Conservation (phyloP, 2,113 vertebrate genomes). For the Lonchura striata region DNA sequence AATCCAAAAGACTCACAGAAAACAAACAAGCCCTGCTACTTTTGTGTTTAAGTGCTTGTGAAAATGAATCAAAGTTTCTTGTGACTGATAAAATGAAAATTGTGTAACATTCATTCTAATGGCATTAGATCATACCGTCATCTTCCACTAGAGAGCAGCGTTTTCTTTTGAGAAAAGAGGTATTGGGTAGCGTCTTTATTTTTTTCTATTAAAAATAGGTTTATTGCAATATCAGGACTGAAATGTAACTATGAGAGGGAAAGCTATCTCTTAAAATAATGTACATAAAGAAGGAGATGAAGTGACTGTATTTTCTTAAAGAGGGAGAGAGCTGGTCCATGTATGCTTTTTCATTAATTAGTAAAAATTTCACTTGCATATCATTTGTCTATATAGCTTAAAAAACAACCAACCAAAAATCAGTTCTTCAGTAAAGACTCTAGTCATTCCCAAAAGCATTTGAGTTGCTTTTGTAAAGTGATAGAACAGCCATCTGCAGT, state of each 20-base stretch:
- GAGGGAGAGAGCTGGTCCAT: background rate
- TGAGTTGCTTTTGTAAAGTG: background rate
- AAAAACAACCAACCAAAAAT: background rate
- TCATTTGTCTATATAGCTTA: background rate
- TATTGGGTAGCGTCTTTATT: background rate
- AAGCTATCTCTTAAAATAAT: background rate
- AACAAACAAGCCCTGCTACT: background rate
- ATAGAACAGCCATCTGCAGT: background rate
- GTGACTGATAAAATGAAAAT: background rate
- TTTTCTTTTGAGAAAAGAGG: background rate
- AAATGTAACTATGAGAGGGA: background rate
- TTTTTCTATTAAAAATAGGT: rapidly evolving
- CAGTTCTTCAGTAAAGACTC: background rate
- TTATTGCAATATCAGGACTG: background rate
- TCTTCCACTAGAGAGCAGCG: slow-evolving; percentile 47
- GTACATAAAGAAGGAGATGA: background rate
- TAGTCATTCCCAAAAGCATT: background rate
- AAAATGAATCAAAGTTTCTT: background rate
- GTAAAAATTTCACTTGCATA: background rate
- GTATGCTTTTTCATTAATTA: background rate
- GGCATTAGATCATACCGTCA: background rate
- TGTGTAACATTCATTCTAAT: background rate
- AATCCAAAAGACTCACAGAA: background rate
- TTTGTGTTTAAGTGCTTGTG: background rate
- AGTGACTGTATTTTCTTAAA: background rate